Evolutionary conservation across 2,113 vertebrate genomes (phyloP), one percentile per base, ranked within the genome.

Genomic region (Pangasianodon gigas): DNA sequence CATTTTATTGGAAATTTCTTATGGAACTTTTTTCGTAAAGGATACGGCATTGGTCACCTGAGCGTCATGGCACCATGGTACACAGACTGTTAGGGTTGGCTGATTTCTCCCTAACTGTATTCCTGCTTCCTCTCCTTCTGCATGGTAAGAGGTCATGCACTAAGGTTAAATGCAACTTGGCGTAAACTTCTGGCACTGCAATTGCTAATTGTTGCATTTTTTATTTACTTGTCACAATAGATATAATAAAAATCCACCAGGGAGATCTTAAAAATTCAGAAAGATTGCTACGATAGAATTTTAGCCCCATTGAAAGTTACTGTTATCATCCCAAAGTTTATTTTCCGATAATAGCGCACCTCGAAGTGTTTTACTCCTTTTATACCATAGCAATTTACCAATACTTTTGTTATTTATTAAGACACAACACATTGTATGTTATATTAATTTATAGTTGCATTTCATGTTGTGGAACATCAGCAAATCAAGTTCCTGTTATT

Each of bases 41-140:
- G 82, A 88, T 26, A 52, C 52, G 21, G 51, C 54, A 75, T 84
- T 82, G 84, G 88, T 89, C 71, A 80, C 56, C 58, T 46, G 84
- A 91, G 90, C 83, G 89, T 92, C 93, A 93, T 93, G 93, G 93
- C 84, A 92, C 32, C 89, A 93, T 93, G 93, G 88, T 92, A 58
- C 84, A 90, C 87, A 91, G 89, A 91, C 71, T 90, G 88, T 87
- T 88, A 90, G 88, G 88, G 88, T 67, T 89, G 80, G 51, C 84
- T 60, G 75, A 74, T 69, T 86, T 92, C 75, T 92, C 79, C 84
- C 44, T 92, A 74, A 77, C 26, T 67, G 58, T 91, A 80, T 88
- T 86, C 13, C 75, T 91, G 51, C 79, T 89, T 56, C 86, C 88
- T 44, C 16, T 88, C 74, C 48, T 91, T 26, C 74, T 91, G 74